These are phyloP conservation scores for Corvus moneduloides DNA, from an alignment of 2,113 vertebrate genomes.

Conservation along the genomic window DNA sequence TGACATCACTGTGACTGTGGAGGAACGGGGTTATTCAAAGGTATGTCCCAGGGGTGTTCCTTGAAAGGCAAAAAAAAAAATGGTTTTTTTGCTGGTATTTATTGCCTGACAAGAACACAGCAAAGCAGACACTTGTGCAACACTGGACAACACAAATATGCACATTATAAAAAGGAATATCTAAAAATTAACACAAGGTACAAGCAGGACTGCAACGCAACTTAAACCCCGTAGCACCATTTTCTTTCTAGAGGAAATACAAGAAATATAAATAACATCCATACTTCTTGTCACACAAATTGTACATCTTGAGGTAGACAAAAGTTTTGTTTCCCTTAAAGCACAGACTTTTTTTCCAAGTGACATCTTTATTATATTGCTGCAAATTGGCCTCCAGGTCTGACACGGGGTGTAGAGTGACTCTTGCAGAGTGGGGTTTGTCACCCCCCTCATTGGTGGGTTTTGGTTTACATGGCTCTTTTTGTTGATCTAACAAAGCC, in stretches of 20 bases:
- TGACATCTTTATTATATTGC: not conserved
- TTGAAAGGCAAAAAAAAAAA: not conserved
- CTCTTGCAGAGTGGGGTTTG: not conserved
- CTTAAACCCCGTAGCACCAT: not conserved
- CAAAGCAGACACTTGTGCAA: not conserved
- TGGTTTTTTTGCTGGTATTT: not conserved
- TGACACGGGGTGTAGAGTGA: not conserved
- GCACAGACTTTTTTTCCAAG: not conserved
- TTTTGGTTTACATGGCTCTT: not conserved
- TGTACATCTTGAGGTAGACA: conserved; percentile 86
- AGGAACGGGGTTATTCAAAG: not conserved
- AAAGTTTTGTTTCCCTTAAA: conserved; percentile 65
- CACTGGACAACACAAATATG: not conserved
- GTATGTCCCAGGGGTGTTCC: not conserved
- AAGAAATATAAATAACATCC: conserved; percentile 81
- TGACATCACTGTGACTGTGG: not conserved
- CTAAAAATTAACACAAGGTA: not conserved
- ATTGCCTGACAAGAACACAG: conserved; percentile 10
- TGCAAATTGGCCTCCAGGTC: not conserved
- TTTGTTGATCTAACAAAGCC: not conserved
- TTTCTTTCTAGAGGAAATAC: conserved; percentile 17
- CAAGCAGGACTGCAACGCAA: not conserved
- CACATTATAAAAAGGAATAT: not conserved
- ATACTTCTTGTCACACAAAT: conserved; percentile 68
- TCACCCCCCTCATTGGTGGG: not conserved